Evolutionary conservation across 2,888 invertebrate genomes (phyloP).

Genomic region (Malthinus flaveolus): DNA sequence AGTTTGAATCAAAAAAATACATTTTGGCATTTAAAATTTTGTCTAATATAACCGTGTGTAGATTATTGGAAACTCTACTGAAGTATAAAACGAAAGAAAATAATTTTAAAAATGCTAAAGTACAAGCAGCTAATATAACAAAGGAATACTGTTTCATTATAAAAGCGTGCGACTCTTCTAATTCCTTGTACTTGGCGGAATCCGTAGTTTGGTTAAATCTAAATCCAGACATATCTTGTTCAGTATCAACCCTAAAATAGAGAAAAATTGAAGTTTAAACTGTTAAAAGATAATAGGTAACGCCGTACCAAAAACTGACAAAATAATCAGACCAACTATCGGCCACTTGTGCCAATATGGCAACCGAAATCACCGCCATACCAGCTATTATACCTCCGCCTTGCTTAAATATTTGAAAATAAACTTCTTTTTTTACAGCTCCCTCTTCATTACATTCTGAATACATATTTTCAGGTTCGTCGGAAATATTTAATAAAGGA

Average conservation of each 20-base stretch:
- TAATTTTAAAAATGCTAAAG: constrained; percentile 36
- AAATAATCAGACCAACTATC: constrained; percentile 36
- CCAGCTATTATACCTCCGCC: constrained; percentile 38
- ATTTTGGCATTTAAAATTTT: constrained; percentile 24
- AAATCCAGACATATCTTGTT: constrained; percentile 11
- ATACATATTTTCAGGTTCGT: constrained; percentile 35
- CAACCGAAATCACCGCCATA: constrained; percentile 33
- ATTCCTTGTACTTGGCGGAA: constrained; percentile 7
- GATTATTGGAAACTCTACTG: constrained; percentile 16
- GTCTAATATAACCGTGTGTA: constrained; percentile 18
- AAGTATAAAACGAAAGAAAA: constrained; percentile 25
- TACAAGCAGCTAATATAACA: constrained; percentile 34
- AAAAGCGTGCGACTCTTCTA: background rate
- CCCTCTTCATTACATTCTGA: constrained; percentile 39
- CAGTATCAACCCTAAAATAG: constrained; percentile 24
- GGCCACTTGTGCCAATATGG: constrained; percentile 33
- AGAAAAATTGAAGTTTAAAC: background rate
- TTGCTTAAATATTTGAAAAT: constrained; percentile 38
- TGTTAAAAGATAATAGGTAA: background rate
- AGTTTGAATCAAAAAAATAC: constrained; percentile 21
- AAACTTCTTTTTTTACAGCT: constrained; percentile 36
- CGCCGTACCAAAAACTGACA: constrained; percentile 38
- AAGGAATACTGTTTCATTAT: constrained; percentile 37
- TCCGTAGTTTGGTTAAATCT: constrained; percentile 5
- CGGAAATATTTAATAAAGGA: background rate